These are phyloP conservation scores for Zele albiditarsus DNA, from an alignment of 2,888 invertebrate genomes.

Conservation along the genomic window DNA sequence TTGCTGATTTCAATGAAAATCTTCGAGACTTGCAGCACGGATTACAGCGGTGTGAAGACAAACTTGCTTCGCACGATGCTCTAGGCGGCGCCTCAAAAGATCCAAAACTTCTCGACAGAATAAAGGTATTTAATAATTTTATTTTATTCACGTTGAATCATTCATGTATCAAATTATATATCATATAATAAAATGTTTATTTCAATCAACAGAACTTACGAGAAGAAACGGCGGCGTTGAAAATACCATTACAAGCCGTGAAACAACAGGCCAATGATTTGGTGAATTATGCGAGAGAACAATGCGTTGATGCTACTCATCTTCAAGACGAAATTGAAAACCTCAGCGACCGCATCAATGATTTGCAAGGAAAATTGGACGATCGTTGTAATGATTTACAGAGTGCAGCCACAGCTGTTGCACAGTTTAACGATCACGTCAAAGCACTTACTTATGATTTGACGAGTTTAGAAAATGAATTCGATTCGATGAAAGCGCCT, in stretches of 20 bases:
- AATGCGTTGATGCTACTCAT: constrained; percentile 84
- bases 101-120: constrained; percentile 87
- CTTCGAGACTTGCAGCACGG: constrained; percentile 89
- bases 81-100: constrained; percentile 85
- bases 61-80: constrained; percentile 83
- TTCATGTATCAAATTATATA: neutral
- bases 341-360: constrained; percentile 84
- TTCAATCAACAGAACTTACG: constrained; percentile 74
- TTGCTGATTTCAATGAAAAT: constrained; percentile 90
- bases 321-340: constrained; percentile 86
- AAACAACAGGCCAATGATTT: constrained; percentile 84
- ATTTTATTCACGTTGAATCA: neutral
- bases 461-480: constrained; percentile 85
- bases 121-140: constrained; percentile 76
- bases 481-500: constrained; percentile 89
- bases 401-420: constrained; percentile 89
- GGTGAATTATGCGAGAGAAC: constrained; percentile 82
- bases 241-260: constrained; percentile 82
- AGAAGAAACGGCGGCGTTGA: constrained; percentile 86
- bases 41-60: constrained; percentile 91
- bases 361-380: constrained; percentile 84
- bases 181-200: constrained; percentile 3
- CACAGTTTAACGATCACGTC: constrained; percentile 91
- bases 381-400: constrained; percentile 87
- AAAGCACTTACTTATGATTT: constrained; percentile 86